Evolutionary conservation across 2,797 vertebrate genomes (phyloP).

Genomic region (Avahi laniger): DNA sequence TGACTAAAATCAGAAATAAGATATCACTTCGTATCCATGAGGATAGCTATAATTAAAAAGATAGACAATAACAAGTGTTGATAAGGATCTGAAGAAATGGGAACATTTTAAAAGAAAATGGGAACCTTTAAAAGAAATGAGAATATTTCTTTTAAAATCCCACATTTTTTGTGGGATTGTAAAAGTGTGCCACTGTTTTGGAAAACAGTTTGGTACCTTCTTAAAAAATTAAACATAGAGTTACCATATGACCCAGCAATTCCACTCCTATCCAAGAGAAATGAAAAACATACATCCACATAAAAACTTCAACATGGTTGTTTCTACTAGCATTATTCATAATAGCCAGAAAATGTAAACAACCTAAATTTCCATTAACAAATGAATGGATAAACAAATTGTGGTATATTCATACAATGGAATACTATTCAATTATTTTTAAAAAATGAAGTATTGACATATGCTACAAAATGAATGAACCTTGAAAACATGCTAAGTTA

Average conservation of each 20-base stretch:
- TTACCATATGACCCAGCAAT: not conserved
- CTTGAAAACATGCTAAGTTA: not conserved
- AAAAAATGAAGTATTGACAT: not conserved
- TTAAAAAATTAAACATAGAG: not conserved
- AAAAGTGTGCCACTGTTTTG: not conserved
- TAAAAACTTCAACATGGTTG: not conserved
- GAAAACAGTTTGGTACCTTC: not conserved
- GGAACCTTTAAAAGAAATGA: not conserved
- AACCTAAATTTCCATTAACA: not conserved
- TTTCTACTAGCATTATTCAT: not conserved
- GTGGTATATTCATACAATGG: not conserved
- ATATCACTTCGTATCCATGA: not conserved
- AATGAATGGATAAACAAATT: not conserved
- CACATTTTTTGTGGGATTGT: not conserved
- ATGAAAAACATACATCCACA: not conserved
- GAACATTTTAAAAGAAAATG: not conserved
- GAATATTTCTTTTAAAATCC: no score
- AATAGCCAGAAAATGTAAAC: not conserved
- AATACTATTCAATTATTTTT: not conserved
- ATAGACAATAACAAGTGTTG: not conserved
- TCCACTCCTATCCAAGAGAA: not conserved
- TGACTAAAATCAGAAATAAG: not conserved
- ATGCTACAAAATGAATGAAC: not conserved
- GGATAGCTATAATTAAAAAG: not conserved
- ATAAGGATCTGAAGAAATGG: not conserved